Evolutionary conservation across 2,113 vertebrate genomes (phyloP).

Genomic region (Phocoena phocoena): DNA sequence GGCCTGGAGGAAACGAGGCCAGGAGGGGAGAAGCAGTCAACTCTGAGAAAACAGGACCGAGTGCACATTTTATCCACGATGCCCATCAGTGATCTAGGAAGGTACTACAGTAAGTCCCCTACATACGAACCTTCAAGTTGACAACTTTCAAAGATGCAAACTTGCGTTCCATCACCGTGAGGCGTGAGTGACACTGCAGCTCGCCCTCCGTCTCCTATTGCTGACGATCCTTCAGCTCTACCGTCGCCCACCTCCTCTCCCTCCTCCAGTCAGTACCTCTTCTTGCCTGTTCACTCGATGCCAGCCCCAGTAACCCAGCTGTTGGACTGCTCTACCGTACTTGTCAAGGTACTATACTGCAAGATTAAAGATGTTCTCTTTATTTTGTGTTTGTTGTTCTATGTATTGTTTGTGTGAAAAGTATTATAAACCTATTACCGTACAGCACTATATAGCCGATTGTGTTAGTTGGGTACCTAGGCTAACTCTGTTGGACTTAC

Average conservation of each 20-base stretch:
- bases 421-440: background rate
- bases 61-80: background rate
- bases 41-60: background rate
- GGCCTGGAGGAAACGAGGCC: background rate
- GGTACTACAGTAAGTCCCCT: background rate
- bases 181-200: background rate
- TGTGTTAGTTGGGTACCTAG: background rate
- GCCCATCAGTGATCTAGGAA: background rate
- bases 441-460: background rate
- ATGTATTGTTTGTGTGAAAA: background rate
- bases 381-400: background rate
- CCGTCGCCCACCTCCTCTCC: background rate
- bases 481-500: background rate
- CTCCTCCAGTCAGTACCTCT: background rate
- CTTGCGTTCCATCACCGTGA: rapidly evolving
- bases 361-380: background rate
- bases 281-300: background rate
- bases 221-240: background rate
- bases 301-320: background rate
- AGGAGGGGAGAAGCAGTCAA: background rate
- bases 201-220: background rate
- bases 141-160: background rate
- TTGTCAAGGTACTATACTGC: too few species aligned
- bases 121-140: background rate
- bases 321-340: background rate